phyloP scores from a whole-genome alignment of 1,140 invertebrate genomes.

The Formica selysi region DNA sequence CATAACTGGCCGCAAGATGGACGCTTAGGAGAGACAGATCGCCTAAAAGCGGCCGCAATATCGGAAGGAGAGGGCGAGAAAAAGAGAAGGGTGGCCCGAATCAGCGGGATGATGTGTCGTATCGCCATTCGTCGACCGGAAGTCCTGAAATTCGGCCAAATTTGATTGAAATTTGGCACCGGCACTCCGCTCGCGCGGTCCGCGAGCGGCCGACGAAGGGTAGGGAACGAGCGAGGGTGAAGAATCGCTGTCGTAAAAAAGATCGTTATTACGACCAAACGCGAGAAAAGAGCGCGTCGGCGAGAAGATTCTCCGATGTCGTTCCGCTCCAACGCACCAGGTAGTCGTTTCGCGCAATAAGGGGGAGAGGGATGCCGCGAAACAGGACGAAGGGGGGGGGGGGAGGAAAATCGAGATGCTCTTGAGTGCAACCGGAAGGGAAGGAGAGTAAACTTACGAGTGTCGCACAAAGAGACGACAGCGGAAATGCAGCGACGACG shows the following conservation, averaged over 20 bases:
- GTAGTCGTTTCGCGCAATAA: constrained; percentile 55
- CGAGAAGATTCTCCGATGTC: constrained; percentile 43
- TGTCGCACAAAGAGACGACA: constrained; percentile 58
- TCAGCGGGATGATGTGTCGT: constrained; percentile 42
- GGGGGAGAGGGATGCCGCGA: neutral
- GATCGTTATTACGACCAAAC: constrained; percentile 63
- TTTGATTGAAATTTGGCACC: constrained; percentile 74
- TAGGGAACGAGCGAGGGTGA: constrained; percentile 14
- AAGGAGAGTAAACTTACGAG: constrained; percentile 58
- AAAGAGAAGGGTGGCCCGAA: constrained; percentile 37
- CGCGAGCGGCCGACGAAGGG: neutral
- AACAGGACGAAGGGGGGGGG: neutral
- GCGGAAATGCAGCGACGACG: constrained; percentile 55
- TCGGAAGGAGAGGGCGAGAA: neutral
- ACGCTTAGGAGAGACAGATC: neutral
- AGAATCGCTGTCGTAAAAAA: constrained; percentile 59
- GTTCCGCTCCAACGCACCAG: constrained; percentile 57
- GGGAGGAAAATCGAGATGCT: neutral
- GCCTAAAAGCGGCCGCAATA: constrained; percentile 33
- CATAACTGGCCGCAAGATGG: constrained; percentile 17
- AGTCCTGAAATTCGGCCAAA: constrained; percentile 70
- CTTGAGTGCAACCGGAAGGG: constrained; percentile 44
- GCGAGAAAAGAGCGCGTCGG: constrained; percentile 53
- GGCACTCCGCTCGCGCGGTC: constrained; percentile 47
- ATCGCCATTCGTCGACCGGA: constrained; percentile 51